These are phyloP conservation scores for Heliopora coerulea DNA, from an alignment of 92 coral and sea anemone genomes.

Conservation along the genomic window DNA sequence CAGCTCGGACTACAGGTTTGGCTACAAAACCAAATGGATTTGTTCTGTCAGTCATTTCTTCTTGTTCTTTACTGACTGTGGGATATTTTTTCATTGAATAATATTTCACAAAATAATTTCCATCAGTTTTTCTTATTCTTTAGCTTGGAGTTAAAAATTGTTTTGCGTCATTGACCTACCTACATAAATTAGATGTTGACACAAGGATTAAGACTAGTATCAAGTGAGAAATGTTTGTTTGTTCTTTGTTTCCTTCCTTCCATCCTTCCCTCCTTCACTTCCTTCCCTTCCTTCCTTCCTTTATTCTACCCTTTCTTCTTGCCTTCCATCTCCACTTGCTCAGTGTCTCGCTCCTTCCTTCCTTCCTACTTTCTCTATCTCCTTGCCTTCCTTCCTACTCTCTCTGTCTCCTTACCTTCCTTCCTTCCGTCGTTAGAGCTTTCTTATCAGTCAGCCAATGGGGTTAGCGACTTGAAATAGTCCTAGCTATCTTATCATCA, in stretches of 20 bases:
- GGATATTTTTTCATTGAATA: too few relatives aligned
- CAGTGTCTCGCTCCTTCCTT: background rate
- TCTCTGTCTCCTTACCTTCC: conserved; percentile 6
- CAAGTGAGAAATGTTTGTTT: conserved; percentile 52
- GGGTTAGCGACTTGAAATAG: too few relatives aligned
- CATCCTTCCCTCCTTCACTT: background rate
- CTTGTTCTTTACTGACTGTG: too few relatives aligned
- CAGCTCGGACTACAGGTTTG: conserved; percentile 73
- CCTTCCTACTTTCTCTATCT: background rate
- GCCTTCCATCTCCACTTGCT: background rate
- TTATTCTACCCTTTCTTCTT: background rate
- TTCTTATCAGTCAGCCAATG: too few relatives aligned
- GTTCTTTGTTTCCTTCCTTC: background rate
- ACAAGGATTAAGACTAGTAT: conserved; percentile 66
- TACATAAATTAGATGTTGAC: conserved; percentile 72
- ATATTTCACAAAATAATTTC: too few relatives aligned
- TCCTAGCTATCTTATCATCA: too few relatives aligned
- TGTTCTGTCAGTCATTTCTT: too few relatives aligned
- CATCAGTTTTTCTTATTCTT: background rate
- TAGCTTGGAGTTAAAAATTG: conserved; percentile 70
- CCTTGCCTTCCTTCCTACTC: background rate
- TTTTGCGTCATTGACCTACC: conserved; percentile 72
- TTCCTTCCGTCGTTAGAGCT: background rate
- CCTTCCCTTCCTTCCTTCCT: background rate
- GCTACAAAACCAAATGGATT: background rate